Evolutionary conservation across 2,797 vertebrate species (phyloP).

Genomic region (Labeo calbasu): DNA sequence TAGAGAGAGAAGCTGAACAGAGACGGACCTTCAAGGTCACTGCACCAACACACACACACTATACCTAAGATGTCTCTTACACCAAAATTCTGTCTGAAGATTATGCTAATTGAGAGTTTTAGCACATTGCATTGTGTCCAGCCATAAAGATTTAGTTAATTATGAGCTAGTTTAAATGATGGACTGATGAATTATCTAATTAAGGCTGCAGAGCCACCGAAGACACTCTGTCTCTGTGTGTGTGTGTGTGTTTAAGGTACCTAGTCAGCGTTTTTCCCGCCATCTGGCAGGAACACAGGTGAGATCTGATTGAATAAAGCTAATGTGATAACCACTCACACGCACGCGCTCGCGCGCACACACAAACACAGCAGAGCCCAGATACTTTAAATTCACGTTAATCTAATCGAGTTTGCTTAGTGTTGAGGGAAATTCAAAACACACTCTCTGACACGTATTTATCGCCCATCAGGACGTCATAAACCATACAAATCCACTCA

Average conservation of each 20-base stretch:
- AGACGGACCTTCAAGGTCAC: slow-evolving; percentile 32
- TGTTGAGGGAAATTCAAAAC: slow-evolving; percentile 21
- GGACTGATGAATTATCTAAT: slow-evolving; percentile 33
- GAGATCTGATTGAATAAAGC: slow-evolving; percentile 49
- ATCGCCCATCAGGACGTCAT: slow-evolving; percentile 34
- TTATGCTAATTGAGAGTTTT: slow-evolving; percentile 42
- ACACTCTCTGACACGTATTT: slow-evolving; percentile 31
- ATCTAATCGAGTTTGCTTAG: slow-evolving; percentile 40
- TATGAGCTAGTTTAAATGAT: slow-evolving; percentile 36
- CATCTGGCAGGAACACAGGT: slow-evolving; percentile 53
- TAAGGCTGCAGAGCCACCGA: not conserved
- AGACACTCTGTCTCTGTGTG: not conserved
- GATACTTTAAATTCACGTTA: slow-evolving; percentile 17
- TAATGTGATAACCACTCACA: slow-evolving; percentile 46
- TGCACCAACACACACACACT: slow-evolving; percentile 27
- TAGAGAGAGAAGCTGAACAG: not conserved
- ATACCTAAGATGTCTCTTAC: not conserved
- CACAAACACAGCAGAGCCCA: not conserved
- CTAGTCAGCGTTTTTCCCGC: slow-evolving; percentile 43
- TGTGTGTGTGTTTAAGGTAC: slow-evolving; percentile 29
- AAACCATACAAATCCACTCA: slow-evolving; percentile 25
- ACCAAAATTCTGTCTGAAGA: slow-evolving; percentile 28
- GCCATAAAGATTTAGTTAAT: slow-evolving; percentile 39
- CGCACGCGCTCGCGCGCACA: slow-evolving; percentile 13
- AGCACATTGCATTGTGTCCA: slow-evolving; percentile 10